phyloP scores from a whole-genome alignment of 2,113 vertebrate species.

The Mandrillus leucophaeus region DNA sequence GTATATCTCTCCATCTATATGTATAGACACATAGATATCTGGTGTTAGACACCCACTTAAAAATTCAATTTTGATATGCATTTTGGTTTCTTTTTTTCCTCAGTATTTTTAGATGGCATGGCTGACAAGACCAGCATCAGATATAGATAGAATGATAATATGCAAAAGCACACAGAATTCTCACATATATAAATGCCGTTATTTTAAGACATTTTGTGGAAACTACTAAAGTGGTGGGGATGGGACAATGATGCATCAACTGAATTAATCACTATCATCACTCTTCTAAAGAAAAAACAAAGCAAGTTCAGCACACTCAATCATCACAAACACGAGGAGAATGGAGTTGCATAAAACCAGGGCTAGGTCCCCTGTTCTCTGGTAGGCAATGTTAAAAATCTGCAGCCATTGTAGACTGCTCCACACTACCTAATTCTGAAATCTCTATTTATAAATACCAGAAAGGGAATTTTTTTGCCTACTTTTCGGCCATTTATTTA shows the following conservation, averaged over 20 bases:
- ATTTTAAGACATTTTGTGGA: constrained; percentile 75
- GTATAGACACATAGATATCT: not conserved
- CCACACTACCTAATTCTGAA: not conserved
- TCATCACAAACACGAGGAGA: constrained; percentile 46
- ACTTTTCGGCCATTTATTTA: not conserved
- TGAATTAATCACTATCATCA: constrained; percentile 77
- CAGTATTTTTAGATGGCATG: constrained; percentile 45
- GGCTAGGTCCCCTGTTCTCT: not conserved
- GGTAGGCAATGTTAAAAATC: not conserved
- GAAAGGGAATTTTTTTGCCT: accelerated
- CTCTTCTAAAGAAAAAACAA: constrained; percentile 76
- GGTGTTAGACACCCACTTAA: constrained; percentile 30
- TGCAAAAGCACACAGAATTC: constrained; percentile 72
- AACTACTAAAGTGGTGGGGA: constrained; percentile 61
- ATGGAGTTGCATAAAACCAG: constrained; percentile 9
- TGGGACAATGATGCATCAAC: constrained; percentile 71
- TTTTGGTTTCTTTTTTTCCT: constrained; percentile 25
- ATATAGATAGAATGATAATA: constrained; percentile 73
- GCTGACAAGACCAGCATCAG: constrained; percentile 53
- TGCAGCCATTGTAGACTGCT: not conserved
- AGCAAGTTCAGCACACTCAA: constrained; percentile 72
- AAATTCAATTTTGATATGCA: constrained; percentile 30
- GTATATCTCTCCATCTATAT: not conserved
- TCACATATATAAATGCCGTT: constrained; percentile 68
- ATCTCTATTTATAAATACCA: not conserved